phyloP scores from a whole-genome alignment of 1,140 invertebrate genomes.

The Trichomalopsis sarcophagae region DNA sequence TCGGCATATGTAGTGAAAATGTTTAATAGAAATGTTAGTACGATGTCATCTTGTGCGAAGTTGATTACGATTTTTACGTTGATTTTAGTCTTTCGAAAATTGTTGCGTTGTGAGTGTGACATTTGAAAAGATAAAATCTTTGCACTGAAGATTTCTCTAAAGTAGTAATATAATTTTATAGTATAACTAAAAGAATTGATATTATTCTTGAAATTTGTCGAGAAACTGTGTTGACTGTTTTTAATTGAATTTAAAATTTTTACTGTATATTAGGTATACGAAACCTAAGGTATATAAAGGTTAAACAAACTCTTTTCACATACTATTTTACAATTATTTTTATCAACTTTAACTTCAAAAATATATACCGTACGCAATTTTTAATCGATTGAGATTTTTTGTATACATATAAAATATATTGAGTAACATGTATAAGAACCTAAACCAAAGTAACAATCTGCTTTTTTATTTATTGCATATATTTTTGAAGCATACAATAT shows the following conservation, averaged over 20 bases:
- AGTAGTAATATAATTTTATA: not conserved
- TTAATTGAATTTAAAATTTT: not conserved
- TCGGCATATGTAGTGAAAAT: not conserved
- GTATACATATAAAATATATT: not conserved
- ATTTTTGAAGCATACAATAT: not conserved
- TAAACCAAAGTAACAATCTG: not conserved
- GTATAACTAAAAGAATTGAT: not conserved
- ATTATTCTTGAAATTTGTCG: not conserved
- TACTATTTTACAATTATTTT: not conserved
- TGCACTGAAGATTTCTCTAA: not conserved
- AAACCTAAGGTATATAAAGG: not conserved
- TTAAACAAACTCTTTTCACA: not conserved
- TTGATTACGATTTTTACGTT: not conserved
- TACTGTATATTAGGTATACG: not conserved
- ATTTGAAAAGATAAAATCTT: not conserved
- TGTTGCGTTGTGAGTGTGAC: too few species aligned
- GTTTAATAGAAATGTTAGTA: too few species aligned
- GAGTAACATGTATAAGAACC: not conserved
- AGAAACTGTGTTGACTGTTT: not conserved
- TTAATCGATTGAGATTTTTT: not conserved
- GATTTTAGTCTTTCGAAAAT: not conserved
- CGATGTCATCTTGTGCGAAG: too few species aligned
- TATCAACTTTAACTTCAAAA: not conserved
- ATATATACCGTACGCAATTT: not conserved
- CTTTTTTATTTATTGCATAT: slow-evolving; percentile 7